These are phyloP conservation scores for Bungarus multicinctus DNA, from an alignment of 2,113 vertebrate genomes.

Conservation along the genomic window DNA sequence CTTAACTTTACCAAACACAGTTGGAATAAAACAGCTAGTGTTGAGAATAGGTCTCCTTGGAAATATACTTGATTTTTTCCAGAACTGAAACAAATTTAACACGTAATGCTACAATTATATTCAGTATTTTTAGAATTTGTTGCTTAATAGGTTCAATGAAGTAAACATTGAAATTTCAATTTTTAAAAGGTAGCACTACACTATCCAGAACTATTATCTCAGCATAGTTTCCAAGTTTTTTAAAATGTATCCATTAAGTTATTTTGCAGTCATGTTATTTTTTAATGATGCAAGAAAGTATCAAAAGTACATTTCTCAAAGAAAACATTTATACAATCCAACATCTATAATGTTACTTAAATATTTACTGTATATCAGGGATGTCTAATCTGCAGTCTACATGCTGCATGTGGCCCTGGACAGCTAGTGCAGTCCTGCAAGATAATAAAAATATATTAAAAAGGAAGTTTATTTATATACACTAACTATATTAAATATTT, in stretches of 20 bases:
- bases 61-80: background rate
- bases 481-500: background rate
- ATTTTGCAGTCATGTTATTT: background rate
- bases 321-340: background rate
- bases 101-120: background rate
- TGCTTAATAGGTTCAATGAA: conserved; percentile 39
- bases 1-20: background rate
- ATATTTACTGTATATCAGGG: background rate
- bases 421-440: background rate
- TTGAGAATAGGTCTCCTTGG: background rate
- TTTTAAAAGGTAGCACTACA: conserved; percentile 12
- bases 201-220: conserved; percentile 27
- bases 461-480: background rate
- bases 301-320: background rate
- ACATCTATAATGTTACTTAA: background rate
- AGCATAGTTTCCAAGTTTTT: background rate
- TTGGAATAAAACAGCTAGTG: conserved; percentile 1
- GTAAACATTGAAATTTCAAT: background rate
- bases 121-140: conserved; percentile 14
- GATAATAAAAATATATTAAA: background rate
- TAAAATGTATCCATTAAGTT: background rate
- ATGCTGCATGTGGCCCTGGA: background rate
- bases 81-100: background rate
- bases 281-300: conserved; percentile 13
- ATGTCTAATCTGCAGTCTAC: background rate